phyloP scores from a whole-genome alignment of 2,888 invertebrate genomes.

The Vannuccia rotundouncinata region DNA sequence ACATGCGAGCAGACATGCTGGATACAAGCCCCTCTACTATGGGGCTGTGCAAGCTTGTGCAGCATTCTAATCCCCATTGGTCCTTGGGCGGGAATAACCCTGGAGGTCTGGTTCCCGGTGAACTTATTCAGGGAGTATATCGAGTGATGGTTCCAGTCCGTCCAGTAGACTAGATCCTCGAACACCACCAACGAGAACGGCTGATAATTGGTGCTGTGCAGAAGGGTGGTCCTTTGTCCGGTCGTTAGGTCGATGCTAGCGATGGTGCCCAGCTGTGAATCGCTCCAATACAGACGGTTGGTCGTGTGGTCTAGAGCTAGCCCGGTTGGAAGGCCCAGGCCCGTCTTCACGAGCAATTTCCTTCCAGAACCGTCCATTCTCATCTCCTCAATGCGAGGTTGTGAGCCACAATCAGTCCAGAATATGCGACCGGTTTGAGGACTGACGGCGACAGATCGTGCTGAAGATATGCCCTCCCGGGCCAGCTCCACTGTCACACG shows the following conservation, averaged over 20 bases:
- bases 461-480: not conserved
- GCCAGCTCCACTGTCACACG: not conserved
- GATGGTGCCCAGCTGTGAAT: not conserved
- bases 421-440: not conserved
- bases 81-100: not conserved
- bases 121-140: not conserved
- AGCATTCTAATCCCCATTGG: not conserved
- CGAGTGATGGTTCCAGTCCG: not conserved
- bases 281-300: not conserved
- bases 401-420: not conserved
- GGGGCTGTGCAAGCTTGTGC: not conserved
- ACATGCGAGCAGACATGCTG: not conserved
- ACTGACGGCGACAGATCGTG: conserved; percentile 6
- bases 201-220: not conserved
- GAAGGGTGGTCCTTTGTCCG: not conserved
- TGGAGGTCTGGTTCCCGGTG: not conserved
- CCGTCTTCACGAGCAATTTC: not conserved
- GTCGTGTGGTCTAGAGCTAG: not conserved
- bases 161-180: conserved; percentile 8
- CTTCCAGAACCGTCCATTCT: not conserved
- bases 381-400: not conserved
- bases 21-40: not conserved
- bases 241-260: not conserved
- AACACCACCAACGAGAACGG: conserved; percentile 1
- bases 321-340: not conserved